Evolutionary conservation across 2,888 invertebrate genomes (phyloP), one percentile per base, ranked within the genome.

Genomic region (Silvanus unidentatus): DNA sequence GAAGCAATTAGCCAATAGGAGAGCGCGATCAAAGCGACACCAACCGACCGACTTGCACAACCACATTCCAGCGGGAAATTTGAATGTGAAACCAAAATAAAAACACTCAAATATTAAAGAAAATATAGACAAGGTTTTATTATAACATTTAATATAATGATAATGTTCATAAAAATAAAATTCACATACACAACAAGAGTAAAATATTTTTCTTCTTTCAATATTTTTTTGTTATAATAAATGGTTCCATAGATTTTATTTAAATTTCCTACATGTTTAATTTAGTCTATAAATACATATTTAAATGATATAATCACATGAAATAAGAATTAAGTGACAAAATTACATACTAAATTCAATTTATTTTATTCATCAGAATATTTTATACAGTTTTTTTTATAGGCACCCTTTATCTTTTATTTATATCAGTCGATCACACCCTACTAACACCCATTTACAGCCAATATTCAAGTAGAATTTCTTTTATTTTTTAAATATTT

Each of bases 1-100:
- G 57, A 57, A 47, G 47, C 60, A 58, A 59, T 62, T 59, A 59
- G 62, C 68, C 68, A 68, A 68, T 67, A 57, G 53, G 47, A 54
- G 43, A 35, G 15, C 34, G 16, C 48, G 44, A 30, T 12, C n/a
- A 12, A 16, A 16, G 15, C n/a, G 37, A 13, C 37, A 37, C 15
- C 37, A 15, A 37, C 14, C 14, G n/a, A 37, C 5, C n/a, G 5
- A 37, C n/a, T 5, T n/a, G 13, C 5, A 12, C 22, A 22, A 22
- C 3, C 22, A 22, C 8, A 5, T 12, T 32, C 3, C n/a, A 11
- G 11, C 32, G 32, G 5, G 5, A 32, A 32, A 12, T 32, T 32
- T 32, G 32, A 32, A 32, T 28, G 6, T 28, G 28, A 10, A n/a
- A n/a, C 28, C 6, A 28, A 28, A 8, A 8, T 28, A 32, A 32